These are phyloP conservation scores for Glaucopsyche alexis DNA, from an alignment of 2,888 invertebrate species.

Conservation along the genomic window DNA sequence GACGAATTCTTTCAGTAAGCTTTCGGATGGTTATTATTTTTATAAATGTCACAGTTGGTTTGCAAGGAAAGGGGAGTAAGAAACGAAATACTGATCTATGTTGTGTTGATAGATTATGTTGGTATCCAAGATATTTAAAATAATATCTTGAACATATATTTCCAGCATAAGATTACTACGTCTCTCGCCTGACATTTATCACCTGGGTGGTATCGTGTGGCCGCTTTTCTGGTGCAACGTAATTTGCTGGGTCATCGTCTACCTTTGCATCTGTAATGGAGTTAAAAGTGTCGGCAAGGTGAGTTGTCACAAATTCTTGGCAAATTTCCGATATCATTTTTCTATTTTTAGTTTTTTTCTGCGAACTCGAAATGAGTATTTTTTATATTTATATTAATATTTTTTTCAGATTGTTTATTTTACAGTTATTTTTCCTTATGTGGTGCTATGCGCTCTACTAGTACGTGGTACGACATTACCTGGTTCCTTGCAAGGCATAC, in stretches of 20 bases:
- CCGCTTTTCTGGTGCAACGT: constrained; percentile 87
- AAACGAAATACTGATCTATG: too few species aligned
- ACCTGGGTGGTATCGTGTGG: constrained; percentile 89
- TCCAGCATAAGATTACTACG: constrained; percentile 88
- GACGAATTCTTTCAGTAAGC: constrained; percentile 92
- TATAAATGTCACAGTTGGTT: too few species aligned
- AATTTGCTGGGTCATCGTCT: constrained; percentile 89
- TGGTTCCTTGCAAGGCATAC: constrained; percentile 87
- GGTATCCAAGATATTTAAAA: too few species aligned
- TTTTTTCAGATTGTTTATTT: constrained; percentile 86
- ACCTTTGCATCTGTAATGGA: constrained; percentile 91
- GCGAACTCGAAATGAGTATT: background rate
- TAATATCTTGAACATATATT: constrained; percentile 37
- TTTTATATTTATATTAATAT: background rate
- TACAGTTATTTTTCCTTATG: constrained; percentile 91
- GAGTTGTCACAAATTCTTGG: constrained; percentile 47
- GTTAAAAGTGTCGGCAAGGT: constrained; percentile 93
- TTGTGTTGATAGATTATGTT: too few species aligned
- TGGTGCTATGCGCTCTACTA: constrained; percentile 85
- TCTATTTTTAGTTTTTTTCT: constrained; percentile 15
- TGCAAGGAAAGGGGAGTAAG: too few species aligned
- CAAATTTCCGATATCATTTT: constrained; percentile 46
- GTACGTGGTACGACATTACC: constrained; percentile 89
- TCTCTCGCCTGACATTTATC: constrained; percentile 85
- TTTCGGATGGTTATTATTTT: background rate